Evolutionary conservation across 2,888 invertebrate species (phyloP).

Genomic region (Drosophila anceps): DNA sequence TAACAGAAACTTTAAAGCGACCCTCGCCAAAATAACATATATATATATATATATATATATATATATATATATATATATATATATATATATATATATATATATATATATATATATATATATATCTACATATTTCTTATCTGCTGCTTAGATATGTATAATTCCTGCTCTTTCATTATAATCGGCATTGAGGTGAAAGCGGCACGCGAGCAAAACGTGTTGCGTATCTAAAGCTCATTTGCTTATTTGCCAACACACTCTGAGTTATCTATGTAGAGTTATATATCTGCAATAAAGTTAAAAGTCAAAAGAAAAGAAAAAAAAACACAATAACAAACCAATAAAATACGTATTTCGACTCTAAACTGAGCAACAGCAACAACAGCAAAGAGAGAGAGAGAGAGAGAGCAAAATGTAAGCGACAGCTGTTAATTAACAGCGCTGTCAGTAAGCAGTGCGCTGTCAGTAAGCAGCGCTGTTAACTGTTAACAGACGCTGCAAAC

Average conservation of each 20-base stretch:
- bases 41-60: not conserved
- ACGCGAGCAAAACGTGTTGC: slow-evolving; percentile 51
- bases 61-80: too few relatives aligned
- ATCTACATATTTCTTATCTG: slow-evolving; percentile 9
- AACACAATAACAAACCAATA: not conserved
- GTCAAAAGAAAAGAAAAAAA: not conserved
- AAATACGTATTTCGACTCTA: slow-evolving; percentile 12
- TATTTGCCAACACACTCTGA: slow-evolving; percentile 11
- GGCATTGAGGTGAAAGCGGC: slow-evolving; percentile 35
- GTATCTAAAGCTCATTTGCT: slow-evolving; percentile 19
- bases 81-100: too few relatives aligned
- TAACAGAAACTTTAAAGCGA: slow-evolving; percentile 6
- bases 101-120: too few relatives aligned
- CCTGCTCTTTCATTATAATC: slow-evolving; percentile 5
- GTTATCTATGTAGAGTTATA: slow-evolving; percentile 11
- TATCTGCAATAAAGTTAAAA: slow-evolving; percentile 6
- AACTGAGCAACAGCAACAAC: slow-evolving; percentile 7
- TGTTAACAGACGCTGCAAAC: slow-evolving; percentile 4
- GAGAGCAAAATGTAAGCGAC: slow-evolving; percentile 8
- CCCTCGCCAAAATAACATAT: not conserved
- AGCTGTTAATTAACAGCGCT: slow-evolving; percentile 26
- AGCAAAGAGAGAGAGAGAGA: not conserved
- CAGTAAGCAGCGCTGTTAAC: slow-evolving; percentile 13
- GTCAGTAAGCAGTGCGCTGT: slow-evolving; percentile 8
- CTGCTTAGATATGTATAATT: not conserved